Evolutionary conservation across 1,140 invertebrate genomes (phyloP), one percentile per base, ranked within the genome.

Genomic region (Trypoxylus dichotomus): DNA sequence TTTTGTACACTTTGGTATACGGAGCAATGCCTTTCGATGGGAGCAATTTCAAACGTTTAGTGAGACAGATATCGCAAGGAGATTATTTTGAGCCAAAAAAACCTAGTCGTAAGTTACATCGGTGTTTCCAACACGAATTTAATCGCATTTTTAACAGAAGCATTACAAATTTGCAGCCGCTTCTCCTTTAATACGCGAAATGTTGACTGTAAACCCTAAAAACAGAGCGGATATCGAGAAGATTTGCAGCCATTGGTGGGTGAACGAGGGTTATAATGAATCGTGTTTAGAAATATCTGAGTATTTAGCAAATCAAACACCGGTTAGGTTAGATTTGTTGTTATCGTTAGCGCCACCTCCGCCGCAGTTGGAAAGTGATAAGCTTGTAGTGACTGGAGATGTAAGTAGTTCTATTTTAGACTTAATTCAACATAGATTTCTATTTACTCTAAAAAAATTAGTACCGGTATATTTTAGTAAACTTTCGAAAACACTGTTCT

Each of bases 1-100:
- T 99, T 21, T 88, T 99, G 0, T 99, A 99, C 84, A 99, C 98
- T 29, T 88, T 99, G 83, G 97, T 99, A 68, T 99, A 99, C 87
- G 98, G 98, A 82, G 96, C 97, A 80, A 99, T 99, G 98, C 98
- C 98, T 27, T 99, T 99, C 86, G 98, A 99, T 88, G 98, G 98
- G 74, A 97, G 96, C 76, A 98, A 99, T 88, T 99, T 99, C 85
- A 98, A 98, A 85, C 91, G 95, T 83, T 91, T 99, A 81, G 96
- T 99, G 73, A 95, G 95, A 87, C 97, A 99, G 88, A 99, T 99
- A 83, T 97, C 97, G 77, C 93, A 95, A 84, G 97, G 97, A 3
- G 96, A 98, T 87, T 99, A 99, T 87, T 98, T 96, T 84, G 97
- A 99, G 87, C 98, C 98, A 13, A 94, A 96, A 81, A 95, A 93